These are phyloP conservation scores for Papilio polytes DNA, from an alignment of 1,140 invertebrate species.

Conservation along the genomic window DNA sequence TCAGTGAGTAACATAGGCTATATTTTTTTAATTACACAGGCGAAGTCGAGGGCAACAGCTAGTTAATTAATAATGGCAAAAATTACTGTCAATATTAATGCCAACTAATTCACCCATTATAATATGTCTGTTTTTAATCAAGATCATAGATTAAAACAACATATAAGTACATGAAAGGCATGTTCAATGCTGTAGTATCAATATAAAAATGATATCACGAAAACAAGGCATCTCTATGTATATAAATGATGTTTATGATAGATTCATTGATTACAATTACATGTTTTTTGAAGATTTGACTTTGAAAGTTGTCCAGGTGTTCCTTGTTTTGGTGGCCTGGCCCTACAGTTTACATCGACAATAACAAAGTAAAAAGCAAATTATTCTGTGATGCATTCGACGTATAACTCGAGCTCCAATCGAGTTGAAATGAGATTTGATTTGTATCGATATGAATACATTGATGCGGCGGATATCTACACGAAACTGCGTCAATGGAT, in stretches of 20 bases:
- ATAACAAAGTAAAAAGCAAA: constrained; percentile 45
- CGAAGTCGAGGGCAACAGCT: too few relatives aligned
- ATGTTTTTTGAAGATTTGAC: constrained; percentile 59
- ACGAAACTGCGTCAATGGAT: constrained; percentile 56
- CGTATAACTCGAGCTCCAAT: constrained; percentile 40
- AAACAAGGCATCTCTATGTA: constrained; percentile 20
- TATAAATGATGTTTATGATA: neutral
- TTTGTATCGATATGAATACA: constrained; percentile 56
- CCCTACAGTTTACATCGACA: constrained; percentile 33
- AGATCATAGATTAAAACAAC: too few relatives aligned
- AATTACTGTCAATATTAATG: too few relatives aligned
- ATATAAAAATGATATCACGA: constrained; percentile 1
- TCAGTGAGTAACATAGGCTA: too few relatives aligned
- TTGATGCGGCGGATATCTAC: constrained; percentile 55
- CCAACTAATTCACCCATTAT: too few relatives aligned
- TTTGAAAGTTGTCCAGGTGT: constrained; percentile 73
- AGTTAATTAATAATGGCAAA: too few relatives aligned
- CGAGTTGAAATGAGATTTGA: constrained; percentile 52
- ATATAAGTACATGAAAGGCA: neutral
- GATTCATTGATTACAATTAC: constrained; percentile 25
- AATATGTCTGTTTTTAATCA: too few relatives aligned
- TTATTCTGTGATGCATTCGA: constrained; percentile 37
- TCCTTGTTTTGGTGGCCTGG: constrained; percentile 33
- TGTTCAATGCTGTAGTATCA: constrained; percentile 13
- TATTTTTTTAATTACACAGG: too few relatives aligned